Percentiles rank a stretch among this genome's conserved stretches.
Conservation (phyloP, 64 coral and sea anemone species). For the Pocillopora verrucosa region DNA sequence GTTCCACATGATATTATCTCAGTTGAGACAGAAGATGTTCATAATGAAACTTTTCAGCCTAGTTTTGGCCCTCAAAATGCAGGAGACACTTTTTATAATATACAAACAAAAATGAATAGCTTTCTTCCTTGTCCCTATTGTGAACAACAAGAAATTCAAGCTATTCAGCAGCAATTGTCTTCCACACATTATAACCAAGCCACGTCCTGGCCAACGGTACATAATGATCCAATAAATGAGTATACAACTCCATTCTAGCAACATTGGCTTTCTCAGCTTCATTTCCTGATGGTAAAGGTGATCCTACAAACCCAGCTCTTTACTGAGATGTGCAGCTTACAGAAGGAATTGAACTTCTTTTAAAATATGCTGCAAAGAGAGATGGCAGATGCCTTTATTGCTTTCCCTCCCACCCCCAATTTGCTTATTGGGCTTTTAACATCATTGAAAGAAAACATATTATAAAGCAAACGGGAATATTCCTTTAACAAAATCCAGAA, state of each 20-base stretch:
- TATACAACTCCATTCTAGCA: constrained; percentile 45
- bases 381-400: constrained; percentile 5
- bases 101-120: constrained; percentile 16
- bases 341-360: constrained; percentile 66
- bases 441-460: constrained; percentile 30
- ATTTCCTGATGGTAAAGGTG: constrained; percentile 56
- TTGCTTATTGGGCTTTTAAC: constrained; percentile 39
- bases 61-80: not conserved
- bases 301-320: constrained; percentile 45
- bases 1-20: constrained; percentile 15
- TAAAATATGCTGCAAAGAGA: constrained; percentile 49
- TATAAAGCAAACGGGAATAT: constrained; percentile 32
- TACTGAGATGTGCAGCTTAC: constrained; percentile 48
- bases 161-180: constrained; percentile 40
- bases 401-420: constrained; percentile 33
- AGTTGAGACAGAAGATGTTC: not conserved
- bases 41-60: not conserved
- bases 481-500: constrained; percentile 45
- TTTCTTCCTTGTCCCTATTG: constrained; percentile 58
- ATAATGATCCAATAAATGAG: constrained; percentile 56
- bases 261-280: constrained; percentile 42
- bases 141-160: constrained; percentile 40
- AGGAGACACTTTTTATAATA: constrained; percentile 25
- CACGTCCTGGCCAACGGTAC: constrained; percentile 44
- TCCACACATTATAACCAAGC: not conserved